These are phyloP conservation scores for Eristalis pertinax DNA, from an alignment of 2,888 invertebrate genomes.

Conservation along the genomic window DNA sequence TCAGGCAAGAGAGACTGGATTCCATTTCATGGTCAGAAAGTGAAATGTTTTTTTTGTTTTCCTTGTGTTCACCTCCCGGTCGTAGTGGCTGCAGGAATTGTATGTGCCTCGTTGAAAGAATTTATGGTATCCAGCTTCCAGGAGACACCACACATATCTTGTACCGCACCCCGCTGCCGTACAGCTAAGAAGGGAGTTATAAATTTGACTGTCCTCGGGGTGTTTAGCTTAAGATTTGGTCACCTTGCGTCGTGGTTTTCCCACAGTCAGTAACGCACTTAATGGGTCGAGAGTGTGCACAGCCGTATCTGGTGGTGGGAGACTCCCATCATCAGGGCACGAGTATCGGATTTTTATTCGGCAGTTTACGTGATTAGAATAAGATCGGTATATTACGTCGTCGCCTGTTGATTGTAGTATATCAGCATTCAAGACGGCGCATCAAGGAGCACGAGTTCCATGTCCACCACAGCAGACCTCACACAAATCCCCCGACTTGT, in stretches of 20 bases:
- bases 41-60: slow-evolving; percentile 67
- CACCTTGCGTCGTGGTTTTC: slow-evolving; percentile 61
- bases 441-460: slow-evolving; percentile 73
- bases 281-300: neutral
- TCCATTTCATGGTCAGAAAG: slow-evolving; percentile 69
- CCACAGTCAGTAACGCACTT: slow-evolving; percentile 52
- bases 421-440: slow-evolving; percentile 68
- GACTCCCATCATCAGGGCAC: slow-evolving; percentile 26
- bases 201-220: slow-evolving; percentile 55
- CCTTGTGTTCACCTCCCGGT: slow-evolving; percentile 20
- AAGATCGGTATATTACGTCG: slow-evolving; percentile 60
- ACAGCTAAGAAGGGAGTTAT: slow-evolving; percentile 30
- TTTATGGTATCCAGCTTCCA: slow-evolving; percentile 70
- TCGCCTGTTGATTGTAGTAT: slow-evolving; percentile 67
- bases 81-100: slow-evolving; percentile 55
- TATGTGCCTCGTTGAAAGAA: slow-evolving; percentile 61
- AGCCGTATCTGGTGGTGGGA: neutral
- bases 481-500: slow-evolving; percentile 68
- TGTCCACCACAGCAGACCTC: slow-evolving; percentile 67
- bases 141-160: slow-evolving; percentile 64
- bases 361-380: slow-evolving; percentile 70
- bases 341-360: slow-evolving; percentile 57
- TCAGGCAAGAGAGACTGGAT: slow-evolving; percentile 42
- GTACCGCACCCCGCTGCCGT: slow-evolving; percentile 17
- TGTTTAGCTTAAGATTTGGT: slow-evolving; percentile 54